Conservation (phyloP, 23 tunicate genomes). For the Oikopleura dioica region DNA sequence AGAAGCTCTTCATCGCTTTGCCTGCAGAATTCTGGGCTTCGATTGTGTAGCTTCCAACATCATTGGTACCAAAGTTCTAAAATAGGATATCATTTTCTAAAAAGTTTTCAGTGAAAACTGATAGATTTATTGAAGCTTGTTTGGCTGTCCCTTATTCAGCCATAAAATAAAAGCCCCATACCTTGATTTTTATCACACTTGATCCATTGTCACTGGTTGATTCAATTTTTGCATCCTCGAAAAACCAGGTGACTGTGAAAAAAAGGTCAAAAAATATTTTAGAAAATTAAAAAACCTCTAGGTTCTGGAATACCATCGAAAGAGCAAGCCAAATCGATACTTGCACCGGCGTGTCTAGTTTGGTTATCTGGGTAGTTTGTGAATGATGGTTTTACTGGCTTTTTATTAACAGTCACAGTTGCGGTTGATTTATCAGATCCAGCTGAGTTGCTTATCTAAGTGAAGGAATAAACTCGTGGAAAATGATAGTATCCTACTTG, state of each 20-base stretch:
- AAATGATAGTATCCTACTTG: too few species aligned
- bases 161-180: not conserved
- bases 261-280: not conserved
- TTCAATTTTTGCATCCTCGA: not conserved
- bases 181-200: not conserved
- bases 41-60: not conserved
- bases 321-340: not conserved
- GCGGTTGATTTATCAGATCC: not conserved
- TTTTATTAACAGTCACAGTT: not conserved
- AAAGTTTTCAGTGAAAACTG: not conserved
- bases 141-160: too few species aligned
- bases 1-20: not conserved
- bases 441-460: not conserved
- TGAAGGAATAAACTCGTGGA: too few species aligned
- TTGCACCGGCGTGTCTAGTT: not conserved
- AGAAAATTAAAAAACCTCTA: not conserved
- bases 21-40: not conserved
- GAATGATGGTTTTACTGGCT: not conserved
- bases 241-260: not conserved
- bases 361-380: not conserved
- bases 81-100: not conserved
- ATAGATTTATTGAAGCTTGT: too few species aligned
- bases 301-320: not conserved
- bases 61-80: not conserved
- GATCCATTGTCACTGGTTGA: too few species aligned